A percentile compares a stretch with the other conserved stretches of the same genome.
phyloP scores from a whole-genome alignment of 2,888 invertebrate genomes.

The Thera britannica region DNA sequence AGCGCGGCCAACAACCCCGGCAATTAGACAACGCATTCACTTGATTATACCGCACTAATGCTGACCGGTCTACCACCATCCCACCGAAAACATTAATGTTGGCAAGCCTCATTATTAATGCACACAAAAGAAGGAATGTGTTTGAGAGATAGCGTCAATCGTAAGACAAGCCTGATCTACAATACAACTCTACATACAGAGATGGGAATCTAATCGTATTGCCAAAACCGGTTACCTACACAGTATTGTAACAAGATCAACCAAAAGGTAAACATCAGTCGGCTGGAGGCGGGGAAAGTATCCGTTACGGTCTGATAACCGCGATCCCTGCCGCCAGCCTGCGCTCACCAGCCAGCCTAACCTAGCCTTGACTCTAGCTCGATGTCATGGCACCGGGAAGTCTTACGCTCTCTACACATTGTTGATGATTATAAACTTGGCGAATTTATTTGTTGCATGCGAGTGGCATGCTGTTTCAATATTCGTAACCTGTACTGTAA shows the following conservation, averaged over 20 bases:
- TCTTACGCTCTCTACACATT: slow-evolving; percentile 1
- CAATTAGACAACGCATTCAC: slow-evolving; percentile 31
- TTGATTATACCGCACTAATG: slow-evolving; percentile 20
- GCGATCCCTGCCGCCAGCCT: slow-evolving; percentile 22
- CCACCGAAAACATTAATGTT: not conserved
- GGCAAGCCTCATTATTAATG: not conserved
- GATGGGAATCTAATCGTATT: not conserved
- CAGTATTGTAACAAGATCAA: not conserved
- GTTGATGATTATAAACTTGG: too few relatives aligned
- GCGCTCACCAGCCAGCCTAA: too few relatives aligned
- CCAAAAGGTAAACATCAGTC: slow-evolving; percentile 18
- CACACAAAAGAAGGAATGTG: not conserved
- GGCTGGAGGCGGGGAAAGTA: slow-evolving; percentile 59
- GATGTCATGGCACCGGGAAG: not conserved
- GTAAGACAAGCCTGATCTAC: not conserved
- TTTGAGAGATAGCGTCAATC: not conserved
- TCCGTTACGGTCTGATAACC: slow-evolving; percentile 61
- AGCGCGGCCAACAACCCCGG: slow-evolving; percentile 37
- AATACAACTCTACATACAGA: not conserved
- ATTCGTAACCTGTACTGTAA: not conserved
- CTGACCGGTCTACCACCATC: not conserved
- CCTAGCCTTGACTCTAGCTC: not conserved
- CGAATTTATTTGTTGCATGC: too few relatives aligned
- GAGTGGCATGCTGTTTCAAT: not conserved
- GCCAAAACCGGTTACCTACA: not conserved